Evolutionary conservation across 2,113 vertebrate species (phyloP), one percentile per base, ranked within the genome.

Genomic region (Megaptera novaeangliae): DNA sequence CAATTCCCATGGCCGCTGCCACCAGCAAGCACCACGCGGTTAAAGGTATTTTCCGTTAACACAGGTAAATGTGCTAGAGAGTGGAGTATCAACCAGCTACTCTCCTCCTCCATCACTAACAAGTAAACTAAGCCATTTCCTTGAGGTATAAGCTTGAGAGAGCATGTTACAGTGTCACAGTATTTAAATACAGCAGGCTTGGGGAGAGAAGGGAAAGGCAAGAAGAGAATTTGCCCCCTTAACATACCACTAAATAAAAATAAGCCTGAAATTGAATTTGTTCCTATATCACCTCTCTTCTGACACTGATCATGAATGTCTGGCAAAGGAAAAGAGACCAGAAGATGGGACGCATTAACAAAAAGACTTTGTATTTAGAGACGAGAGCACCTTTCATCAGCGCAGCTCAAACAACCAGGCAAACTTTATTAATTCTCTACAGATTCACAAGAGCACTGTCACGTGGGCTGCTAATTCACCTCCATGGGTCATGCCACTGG

Each of bases 311-410:
- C 44, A 57, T 68, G 71, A 93, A 84, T 74, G 31, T 64, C 39
- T 94, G 97, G 94, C 94, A 96, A 46, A 87, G 36, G 87, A 97
- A 71, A 68, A 84, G 71, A 72, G 52, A 52, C 71, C 89, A 72
- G 66, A 8, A 69, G 63, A 74, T 3, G 13, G 34, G 31, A 72
- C 31, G 9, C 27, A 13, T 72, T 68, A 91, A 93, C 92, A 97
- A 89, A 94, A 87, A 69, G 87, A 75, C 86, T 94, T 27, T 77
- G 41, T 88, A 68, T 61, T 44, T 5, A 52, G 68, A 82, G 69
- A 39, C 44, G 27, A 69, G 49, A 69, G 39, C 4, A 55, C 44
- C 72, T 77, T 77, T 90, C 86, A 90, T 55, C 46, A 63, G n/a
- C 1, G 21, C 15, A 39, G 20, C 5, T 68, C 86, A 69, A 75